These are phyloP conservation scores for Rugalucina vietnamica DNA, from an alignment of 2,888 invertebrate species.

Conservation along the genomic window DNA sequence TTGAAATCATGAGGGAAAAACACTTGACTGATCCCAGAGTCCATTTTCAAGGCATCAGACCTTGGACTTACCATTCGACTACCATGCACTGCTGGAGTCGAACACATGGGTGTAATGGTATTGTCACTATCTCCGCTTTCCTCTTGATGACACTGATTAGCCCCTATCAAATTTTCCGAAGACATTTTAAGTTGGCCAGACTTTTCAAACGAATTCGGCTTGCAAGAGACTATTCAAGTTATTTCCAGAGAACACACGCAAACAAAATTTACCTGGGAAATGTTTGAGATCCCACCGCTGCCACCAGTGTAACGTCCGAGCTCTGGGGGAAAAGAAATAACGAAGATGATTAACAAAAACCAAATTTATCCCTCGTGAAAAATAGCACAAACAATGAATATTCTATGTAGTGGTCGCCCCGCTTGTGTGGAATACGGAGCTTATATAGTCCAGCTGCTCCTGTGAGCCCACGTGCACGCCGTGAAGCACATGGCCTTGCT, in stretches of 20 bases:
- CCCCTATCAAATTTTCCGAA: not conserved
- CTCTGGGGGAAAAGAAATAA: not conserved
- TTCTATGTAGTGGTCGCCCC: no score
- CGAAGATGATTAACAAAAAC: no score
- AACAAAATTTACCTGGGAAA: not conserved
- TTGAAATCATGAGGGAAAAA: not conserved
- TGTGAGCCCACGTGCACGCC: no score
- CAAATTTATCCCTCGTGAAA: no score
- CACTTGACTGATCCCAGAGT: constrained; percentile 2
- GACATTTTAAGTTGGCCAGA: constrained; percentile 1
- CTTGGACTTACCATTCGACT: not conserved
- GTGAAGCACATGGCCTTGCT: no score
- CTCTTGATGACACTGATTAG: not conserved
- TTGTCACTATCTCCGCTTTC: not conserved
- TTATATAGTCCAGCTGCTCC: no score
- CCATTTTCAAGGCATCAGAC: not conserved
- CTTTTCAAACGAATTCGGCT: not conserved
- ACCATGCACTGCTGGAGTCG: not conserved
- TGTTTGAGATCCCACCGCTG: not conserved
- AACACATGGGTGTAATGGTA: not conserved
- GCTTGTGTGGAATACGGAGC: no score
- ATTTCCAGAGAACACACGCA: not conserved
- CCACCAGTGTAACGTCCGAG: constrained; percentile 5
- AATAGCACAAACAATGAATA: no score
- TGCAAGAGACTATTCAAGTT: not conserved